A percentile compares a stretch with the other conserved stretches of the same genome.
Conservation (phyloP, 2,888 invertebrate genomes). For the Vesta saturnalis region DNA sequence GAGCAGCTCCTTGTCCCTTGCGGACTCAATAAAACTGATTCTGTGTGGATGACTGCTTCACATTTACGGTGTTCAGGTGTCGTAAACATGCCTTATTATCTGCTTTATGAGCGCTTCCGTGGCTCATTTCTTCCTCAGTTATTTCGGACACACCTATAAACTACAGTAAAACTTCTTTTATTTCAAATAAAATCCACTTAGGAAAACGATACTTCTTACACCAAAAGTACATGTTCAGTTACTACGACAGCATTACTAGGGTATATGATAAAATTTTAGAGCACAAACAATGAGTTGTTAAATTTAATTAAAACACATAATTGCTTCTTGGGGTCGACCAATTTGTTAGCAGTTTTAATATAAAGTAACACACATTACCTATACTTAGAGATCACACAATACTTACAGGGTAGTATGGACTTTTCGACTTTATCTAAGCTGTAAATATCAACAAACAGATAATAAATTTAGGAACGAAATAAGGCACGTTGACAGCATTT, state of each 20-base stretch:
- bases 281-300: background rate
- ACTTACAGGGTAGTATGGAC: conserved; percentile 15
- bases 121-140: conserved; percentile 53
- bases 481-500: conserved; percentile 34
- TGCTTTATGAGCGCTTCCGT: conserved; percentile 56
- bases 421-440: conserved; percentile 31
- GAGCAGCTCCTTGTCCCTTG: conserved; percentile 27
- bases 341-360: no score
- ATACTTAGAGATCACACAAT: no score
- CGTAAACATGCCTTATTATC: conserved; percentile 61
- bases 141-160: conserved; percentile 55
- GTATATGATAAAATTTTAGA: background rate
- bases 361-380: no score
- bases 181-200: conserved; percentile 47
- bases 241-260: conserved; percentile 10
- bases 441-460: conserved; percentile 38
- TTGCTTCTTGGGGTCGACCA: background rate
- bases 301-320: background rate
- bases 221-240: conserved; percentile 22
- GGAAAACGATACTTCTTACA: conserved; percentile 29
- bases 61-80: conserved; percentile 58
- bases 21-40: conserved; percentile 45
- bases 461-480: conserved; percentile 36
- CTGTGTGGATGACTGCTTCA: conserved; percentile 53
- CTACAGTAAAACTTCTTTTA: conserved; percentile 48